phyloP scores from a whole-genome alignment of 1,140 invertebrate species.

The Trichomalopsis sarcophagae region DNA sequence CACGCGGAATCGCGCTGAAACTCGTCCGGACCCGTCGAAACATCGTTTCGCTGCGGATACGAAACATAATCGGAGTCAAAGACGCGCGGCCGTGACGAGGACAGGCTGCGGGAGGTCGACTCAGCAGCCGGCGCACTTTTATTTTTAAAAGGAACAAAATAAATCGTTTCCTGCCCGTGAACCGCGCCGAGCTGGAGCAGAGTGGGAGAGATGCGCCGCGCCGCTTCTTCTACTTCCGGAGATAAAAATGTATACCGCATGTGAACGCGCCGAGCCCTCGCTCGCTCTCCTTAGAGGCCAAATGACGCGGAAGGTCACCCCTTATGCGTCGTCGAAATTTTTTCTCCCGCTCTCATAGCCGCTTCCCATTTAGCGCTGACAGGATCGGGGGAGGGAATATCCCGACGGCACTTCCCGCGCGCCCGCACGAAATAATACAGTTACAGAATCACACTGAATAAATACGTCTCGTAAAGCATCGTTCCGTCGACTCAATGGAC shows the following conservation, averaged over 20 bases:
- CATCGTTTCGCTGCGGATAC: no score
- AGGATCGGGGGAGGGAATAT: not conserved
- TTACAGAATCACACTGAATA: slow-evolving; percentile 1
- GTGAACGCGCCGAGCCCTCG: not conserved
- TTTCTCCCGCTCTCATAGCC: not conserved
- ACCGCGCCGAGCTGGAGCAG: not conserved
- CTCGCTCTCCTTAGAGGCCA: not conserved
- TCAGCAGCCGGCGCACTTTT: not conserved
- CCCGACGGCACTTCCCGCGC: not conserved
- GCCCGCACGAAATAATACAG: not conserved
- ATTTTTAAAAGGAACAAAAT: slow-evolving; percentile 45
- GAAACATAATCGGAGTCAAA: not conserved
- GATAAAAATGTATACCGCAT: slow-evolving; percentile 41
- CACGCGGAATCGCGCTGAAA: not conserved
- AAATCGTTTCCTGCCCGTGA: slow-evolving; percentile 41
- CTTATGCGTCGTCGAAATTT: not conserved
- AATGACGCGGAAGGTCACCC: slow-evolving; percentile 32
- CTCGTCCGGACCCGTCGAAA: not conserved
- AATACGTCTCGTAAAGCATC: not conserved
- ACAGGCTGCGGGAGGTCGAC: slow-evolving; percentile 11
- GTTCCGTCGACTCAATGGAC: not conserved
- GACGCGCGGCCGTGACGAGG: not conserved
- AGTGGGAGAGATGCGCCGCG: not conserved
- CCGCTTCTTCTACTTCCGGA: slow-evolving; percentile 30
- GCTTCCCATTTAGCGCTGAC: slow-evolving; percentile 17